Evolutionary conservation across 1,140 invertebrate species (phyloP).

Genomic region (Ceratina calcarata): DNA sequence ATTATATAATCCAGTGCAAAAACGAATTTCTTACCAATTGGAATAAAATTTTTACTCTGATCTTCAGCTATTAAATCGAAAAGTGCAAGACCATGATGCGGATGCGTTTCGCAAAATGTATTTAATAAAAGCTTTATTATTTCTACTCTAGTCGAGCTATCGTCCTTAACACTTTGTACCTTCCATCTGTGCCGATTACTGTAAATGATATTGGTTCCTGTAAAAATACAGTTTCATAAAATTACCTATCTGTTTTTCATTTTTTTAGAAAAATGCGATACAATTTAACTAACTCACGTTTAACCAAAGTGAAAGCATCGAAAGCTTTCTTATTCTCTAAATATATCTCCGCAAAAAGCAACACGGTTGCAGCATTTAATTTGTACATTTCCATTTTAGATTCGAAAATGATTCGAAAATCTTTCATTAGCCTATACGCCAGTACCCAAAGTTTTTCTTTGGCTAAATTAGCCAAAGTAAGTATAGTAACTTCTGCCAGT

Average conservation of each 20-base stretch:
- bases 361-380: conserved; percentile 47
- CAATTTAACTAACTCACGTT: conserved; percentile 61
- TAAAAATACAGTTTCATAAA: conserved; percentile 20
- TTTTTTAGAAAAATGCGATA: not conserved
- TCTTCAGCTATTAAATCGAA: conserved; percentile 63
- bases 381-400: conserved; percentile 32
- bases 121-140: conserved; percentile 59
- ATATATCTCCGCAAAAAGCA: conserved; percentile 69
- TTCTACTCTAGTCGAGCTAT: conserved; percentile 41
- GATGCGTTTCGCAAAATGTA: conserved; percentile 48
- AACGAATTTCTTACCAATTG: conserved; percentile 63
- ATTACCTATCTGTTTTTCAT: not conserved
- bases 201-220: conserved; percentile 54
- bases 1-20: not conserved
- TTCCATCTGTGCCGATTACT: conserved; percentile 51
- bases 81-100: conserved; percentile 60
- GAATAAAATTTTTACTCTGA: conserved; percentile 60
- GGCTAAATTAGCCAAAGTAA: conserved; percentile 59
- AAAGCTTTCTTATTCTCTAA: conserved; percentile 65
- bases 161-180: conserved; percentile 39
- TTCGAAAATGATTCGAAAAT: conserved; percentile 8
- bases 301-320: conserved; percentile 65
- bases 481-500: conserved; percentile 53
- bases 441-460: conserved; percentile 60
- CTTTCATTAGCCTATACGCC: conserved; percentile 62